Conservation (phyloP, 2,113 vertebrate species). For the Pseudorhombus dupliciocellatus region DNA sequence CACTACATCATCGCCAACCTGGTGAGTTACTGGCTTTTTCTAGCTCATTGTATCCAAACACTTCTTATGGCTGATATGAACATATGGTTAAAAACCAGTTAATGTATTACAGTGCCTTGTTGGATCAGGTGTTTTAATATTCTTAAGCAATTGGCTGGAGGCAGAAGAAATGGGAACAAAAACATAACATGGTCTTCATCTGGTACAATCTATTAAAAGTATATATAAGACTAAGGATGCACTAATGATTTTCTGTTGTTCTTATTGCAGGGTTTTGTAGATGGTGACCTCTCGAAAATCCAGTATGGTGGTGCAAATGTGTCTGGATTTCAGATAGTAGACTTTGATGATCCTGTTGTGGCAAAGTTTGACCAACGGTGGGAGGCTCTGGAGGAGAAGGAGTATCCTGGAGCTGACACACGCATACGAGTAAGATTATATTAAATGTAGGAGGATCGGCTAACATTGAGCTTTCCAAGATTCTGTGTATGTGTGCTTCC, state of each 20-base stretch:
- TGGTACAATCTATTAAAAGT: no score
- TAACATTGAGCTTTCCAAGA: no score
- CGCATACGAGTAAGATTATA: conserved; percentile 87
- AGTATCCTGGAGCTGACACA: conserved; percentile 94
- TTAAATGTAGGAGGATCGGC: no score
- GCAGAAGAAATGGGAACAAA: no score
- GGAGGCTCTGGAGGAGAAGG: conserved; percentile 96
- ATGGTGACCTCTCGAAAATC: conserved; percentile 96
- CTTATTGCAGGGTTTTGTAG: conserved; percentile 89
- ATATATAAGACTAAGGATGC: no score
- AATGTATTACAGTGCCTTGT: no score
- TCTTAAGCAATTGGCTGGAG: no score
- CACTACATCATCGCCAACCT: conserved; percentile 98
- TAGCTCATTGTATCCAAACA: background rate
- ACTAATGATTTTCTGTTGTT: conserved; percentile 4
- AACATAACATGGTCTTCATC: no score
- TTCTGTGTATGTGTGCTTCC: no score
- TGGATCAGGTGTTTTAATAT: no score
- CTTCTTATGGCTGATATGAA: background rate
- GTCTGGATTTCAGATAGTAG: conserved; percentile 97
- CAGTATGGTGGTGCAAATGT: conserved; percentile 98
- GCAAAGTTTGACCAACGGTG: conserved; percentile 96
- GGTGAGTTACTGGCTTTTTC: conserved; percentile 79
- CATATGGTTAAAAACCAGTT: background rate
- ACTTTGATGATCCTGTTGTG: conserved; percentile 94